A percentile compares a stretch with the other conserved stretches of the same genome.
These are phyloP conservation scores for Venturia canescens DNA, from an alignment of 1,140 invertebrate genomes.

Conservation along the genomic window DNA sequence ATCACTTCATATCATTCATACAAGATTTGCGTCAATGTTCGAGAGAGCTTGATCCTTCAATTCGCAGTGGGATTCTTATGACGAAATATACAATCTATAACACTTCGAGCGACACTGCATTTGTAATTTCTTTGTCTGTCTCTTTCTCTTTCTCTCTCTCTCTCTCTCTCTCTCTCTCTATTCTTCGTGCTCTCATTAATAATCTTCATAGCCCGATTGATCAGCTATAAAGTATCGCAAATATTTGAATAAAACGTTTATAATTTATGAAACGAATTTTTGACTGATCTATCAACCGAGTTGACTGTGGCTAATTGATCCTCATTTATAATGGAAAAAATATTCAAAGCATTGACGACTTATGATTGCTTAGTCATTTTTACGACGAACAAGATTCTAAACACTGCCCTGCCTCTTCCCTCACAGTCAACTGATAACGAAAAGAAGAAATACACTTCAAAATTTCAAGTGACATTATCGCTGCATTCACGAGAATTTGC, in stretches of 20 bases:
- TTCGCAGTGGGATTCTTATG: neutral
- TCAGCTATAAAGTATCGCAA: neutral
- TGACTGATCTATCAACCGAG: conserved; percentile 7
- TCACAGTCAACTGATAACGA: too few relatives aligned
- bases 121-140: neutral
- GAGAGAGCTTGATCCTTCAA: neutral
- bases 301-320: neutral
- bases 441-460: too few relatives aligned
- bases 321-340: neutral
- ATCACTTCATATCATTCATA: conserved; percentile 55
- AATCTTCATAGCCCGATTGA: conserved; percentile 23
- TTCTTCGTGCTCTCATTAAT: conserved; percentile 2
- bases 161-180: neutral
- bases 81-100: conserved; percentile 21
- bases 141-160: neutral
- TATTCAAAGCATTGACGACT: neutral
- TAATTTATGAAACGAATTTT: conserved; percentile 39
- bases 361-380: neutral
- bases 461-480: too few relatives aligned
- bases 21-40: conserved; percentile 55
- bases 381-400: neutral
- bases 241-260: conserved; percentile 39
- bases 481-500: too few relatives aligned
- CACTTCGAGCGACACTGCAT: neutral
- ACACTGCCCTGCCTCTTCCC: neutral